Base-by-base conservation (phyloP, 2,888 invertebrate species). In the Acleris holmiana region DNA sequence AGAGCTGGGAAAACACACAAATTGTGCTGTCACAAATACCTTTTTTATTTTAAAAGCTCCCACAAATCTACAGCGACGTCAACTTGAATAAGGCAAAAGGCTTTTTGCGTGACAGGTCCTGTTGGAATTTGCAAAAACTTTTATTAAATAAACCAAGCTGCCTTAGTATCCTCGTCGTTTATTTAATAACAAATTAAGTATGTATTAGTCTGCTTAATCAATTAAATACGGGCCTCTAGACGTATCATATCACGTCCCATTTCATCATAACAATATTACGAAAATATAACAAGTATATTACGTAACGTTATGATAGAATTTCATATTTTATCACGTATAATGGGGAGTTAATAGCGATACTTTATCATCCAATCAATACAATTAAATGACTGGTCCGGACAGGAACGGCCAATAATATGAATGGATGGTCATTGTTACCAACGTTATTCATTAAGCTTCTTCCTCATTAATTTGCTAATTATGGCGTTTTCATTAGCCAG, bases 1-100 rank as follows among this genome's bases (percentile, higher is more conserved):
- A 49, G 25, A 60, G 58, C 63, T 48, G 55, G 50, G 23, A 25
- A 64, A 62, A 59, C 67, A 67, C 68, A 67, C 61, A 67, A 59
- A 66, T 69, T 68, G 44, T 35, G 54, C 35, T 46, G 17, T 17
- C 21, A 49, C 55, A 60, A 60, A 46, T 44, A 64, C 54, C 62
- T 59, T 57, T 54, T 59, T 55, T 40, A 54, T 53, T 64, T 58
- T 44, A 23, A 47, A 58, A 15, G 48, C 41, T 64, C 53, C 51
- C 29, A 19, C 41, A 53, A 64, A 58, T 64, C 58, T 48, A 41
- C 35, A 41, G 46, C 47, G 64, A 55, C 55, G 58, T 29, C 53
- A 48, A 41, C 57, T 35, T 13, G 35, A 35, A 51, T 47, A 47
- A 64, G 48, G 54, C 51, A 40, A 53, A 47, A 21, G 23, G 35